Conservation (phyloP, 2,888 invertebrate species). For the Eupithecia exiguata region DNA sequence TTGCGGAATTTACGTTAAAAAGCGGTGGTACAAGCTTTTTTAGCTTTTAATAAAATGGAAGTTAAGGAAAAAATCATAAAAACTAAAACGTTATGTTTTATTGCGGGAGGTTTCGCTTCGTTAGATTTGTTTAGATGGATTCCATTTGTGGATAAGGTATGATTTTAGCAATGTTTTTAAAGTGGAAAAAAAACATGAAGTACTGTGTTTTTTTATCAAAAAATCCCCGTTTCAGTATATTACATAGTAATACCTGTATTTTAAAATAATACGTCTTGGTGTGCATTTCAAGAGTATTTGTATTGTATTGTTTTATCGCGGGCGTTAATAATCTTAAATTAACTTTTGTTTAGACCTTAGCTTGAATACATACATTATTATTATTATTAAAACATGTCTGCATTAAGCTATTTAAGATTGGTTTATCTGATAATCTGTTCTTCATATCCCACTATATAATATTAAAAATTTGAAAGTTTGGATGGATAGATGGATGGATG, state of each 20-base stretch:
- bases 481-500: no score
- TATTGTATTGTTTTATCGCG: no score
- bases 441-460: no score
- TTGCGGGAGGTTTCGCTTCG: background rate
- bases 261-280: background rate
- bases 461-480: no score
- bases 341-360: no score
- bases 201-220: no score
- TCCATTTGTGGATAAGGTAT: background rate
- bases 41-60: conserved; percentile 5
- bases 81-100: background rate
- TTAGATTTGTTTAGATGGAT: background rate
- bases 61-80: background rate
- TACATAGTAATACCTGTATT: no score
- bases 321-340: no score
- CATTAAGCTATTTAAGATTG: background rate
- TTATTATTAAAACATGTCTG: no score
- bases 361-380: no score
- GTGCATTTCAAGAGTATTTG: no score
- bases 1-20: conserved; percentile 20
- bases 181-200: background rate
- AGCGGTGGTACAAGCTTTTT: conserved; percentile 1
- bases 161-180: background rate
- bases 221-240: background rate
- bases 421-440: background rate